phyloP scores from a whole-genome alignment of 2,888 invertebrate species.

The Ophraella communa region DNA sequence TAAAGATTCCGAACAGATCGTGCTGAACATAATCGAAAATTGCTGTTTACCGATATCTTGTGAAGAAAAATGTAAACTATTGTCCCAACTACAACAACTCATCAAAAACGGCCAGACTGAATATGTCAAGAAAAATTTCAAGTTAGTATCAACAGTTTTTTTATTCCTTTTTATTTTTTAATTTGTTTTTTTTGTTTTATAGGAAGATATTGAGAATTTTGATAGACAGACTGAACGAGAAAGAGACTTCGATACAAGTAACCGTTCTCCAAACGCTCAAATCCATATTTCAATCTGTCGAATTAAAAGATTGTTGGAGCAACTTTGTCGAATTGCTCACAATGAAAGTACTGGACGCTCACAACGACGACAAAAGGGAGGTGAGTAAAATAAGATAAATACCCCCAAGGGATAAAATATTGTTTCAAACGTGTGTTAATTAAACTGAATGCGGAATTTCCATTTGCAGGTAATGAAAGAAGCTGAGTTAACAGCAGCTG shows the following conservation, averaged over 20 bases:
- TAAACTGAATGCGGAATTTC: no score
- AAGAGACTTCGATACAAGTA: conserved; percentile 69
- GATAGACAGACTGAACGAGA: conserved; percentile 72
- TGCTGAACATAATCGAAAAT: conserved; percentile 56
- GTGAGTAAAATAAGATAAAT: conserved; percentile 46
- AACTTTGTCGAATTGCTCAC: conserved; percentile 91
- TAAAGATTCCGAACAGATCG: conserved; percentile 55
- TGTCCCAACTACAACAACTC: conserved; percentile 60
- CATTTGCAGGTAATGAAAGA: conserved; percentile 73
- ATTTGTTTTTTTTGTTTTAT: conserved; percentile 1
- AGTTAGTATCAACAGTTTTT: conserved; percentile 47
- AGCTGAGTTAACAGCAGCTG: conserved; percentile 77
- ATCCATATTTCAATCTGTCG: conserved; percentile 82
- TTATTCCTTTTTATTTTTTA: conserved; percentile 14
- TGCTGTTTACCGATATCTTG: conserved; percentile 50
- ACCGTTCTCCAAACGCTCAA: conserved; percentile 81
- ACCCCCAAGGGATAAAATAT: no score
- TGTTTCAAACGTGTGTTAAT: no score
- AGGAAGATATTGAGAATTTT: conserved; percentile 78
- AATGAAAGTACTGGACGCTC: conserved; percentile 86
- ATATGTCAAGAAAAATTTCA: conserved; percentile 62
- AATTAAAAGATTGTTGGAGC: conserved; percentile 80
- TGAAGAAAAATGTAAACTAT: conserved; percentile 55
- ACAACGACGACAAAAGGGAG: conserved; percentile 75
- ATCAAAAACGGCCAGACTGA: conserved; percentile 63